Evolutionary conservation across 2,797 vertebrate genomes (phyloP).

Genomic region (Xiphorhynchus erythropygius): DNA sequence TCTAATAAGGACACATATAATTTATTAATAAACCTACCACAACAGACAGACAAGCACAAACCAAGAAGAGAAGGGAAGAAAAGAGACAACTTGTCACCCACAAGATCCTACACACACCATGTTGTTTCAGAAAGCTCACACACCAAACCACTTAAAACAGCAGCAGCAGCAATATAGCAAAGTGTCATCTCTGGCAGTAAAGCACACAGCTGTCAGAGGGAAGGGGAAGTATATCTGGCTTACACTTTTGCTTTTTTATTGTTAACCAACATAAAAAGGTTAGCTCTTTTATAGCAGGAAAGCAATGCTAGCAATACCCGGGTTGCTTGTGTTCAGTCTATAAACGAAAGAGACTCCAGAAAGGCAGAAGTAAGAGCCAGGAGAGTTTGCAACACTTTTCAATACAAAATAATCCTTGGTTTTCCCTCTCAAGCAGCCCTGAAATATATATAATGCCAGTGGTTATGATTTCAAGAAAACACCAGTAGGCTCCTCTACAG

Average conservation of each 20-base stretch:
- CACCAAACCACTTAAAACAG: constrained; percentile 70
- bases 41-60: constrained; percentile 65
- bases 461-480: not conserved
- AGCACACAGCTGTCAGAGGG: not conserved
- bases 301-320: not conserved
- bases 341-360: not conserved
- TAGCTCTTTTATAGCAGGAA: not conserved
- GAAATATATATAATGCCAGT: not conserved
- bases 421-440: not conserved
- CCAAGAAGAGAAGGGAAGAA: not conserved
- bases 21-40: constrained; percentile 52
- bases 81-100: constrained; percentile 20
- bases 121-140: constrained; percentile 20
- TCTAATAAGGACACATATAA: not conserved
- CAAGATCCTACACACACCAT: not conserved
- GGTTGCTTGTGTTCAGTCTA: not conserved
- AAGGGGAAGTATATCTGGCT: not conserved
- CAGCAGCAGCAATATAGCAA: constrained; percentile 70
- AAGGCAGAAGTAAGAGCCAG: not conserved
- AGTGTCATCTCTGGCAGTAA: not conserved
- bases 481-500: not conserved
- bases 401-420: not conserved
- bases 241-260: not conserved
- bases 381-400: not conserved
- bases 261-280: not conserved